A percentile compares a stretch with the other conserved stretches of the same genome.
Conservation (phyloP, 2,888 invertebrate genomes). For the Zele albiditarsus region DNA sequence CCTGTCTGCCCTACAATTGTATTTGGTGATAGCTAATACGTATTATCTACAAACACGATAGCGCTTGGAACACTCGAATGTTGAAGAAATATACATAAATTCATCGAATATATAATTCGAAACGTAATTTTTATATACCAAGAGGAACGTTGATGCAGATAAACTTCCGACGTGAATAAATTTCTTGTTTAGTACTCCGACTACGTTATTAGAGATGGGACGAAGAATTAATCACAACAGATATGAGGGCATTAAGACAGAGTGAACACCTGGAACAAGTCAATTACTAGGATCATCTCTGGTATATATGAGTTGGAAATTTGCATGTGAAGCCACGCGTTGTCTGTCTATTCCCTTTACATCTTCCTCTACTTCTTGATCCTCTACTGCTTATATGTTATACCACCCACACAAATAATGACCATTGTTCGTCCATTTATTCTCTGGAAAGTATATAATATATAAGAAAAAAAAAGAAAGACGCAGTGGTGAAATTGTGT, state of each 20-base stretch:
- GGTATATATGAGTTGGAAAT: not conserved
- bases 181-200: not conserved
- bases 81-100: not conserved
- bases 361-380: not conserved
- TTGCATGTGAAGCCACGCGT: slow-evolving; percentile 1
- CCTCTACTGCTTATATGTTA: not conserved
- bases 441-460: not conserved
- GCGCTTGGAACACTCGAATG: not conserved
- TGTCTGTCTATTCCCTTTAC: not conserved
- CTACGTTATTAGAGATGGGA: not conserved
- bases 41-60: not conserved
- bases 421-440: slow-evolving; percentile 11
- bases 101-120: not conserved
- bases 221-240: not conserved
- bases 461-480: not conserved
- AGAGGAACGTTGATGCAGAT: not conserved
- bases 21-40: no score
- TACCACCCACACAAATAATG: slow-evolving; percentile 37
- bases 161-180: not conserved
- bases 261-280: slow-evolving; percentile 9
- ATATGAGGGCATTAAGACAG: not conserved
- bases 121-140: not conserved
- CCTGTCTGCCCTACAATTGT: no score
- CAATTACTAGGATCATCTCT: slow-evolving; percentile 14
- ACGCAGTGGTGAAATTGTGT: slow-evolving; percentile 28